Conservation (phyloP, 2,888 invertebrate genomes). For the Laothoe populi region DNA sequence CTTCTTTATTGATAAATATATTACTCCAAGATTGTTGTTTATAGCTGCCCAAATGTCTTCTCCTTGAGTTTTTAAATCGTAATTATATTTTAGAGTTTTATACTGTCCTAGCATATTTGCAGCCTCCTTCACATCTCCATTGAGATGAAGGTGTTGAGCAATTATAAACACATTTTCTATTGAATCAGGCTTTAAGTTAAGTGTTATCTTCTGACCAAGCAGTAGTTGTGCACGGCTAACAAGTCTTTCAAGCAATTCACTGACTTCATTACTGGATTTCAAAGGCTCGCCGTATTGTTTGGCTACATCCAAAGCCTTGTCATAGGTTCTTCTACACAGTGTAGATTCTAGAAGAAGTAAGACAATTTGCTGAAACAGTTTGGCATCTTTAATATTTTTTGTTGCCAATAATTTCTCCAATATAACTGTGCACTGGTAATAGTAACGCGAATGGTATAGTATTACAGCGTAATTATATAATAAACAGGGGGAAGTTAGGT, state of each 20-base stretch:
- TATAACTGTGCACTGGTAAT: constrained; percentile 85
- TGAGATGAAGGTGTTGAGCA: constrained; percentile 75
- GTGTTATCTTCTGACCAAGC: constrained; percentile 60
- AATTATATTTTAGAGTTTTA: constrained; percentile 66
- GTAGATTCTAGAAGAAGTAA: constrained; percentile 73
- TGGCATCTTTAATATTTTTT: constrained; percentile 69
- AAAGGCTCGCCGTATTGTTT: constrained; percentile 67
- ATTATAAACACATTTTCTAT: constrained; percentile 77
- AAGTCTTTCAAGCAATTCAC: constrained; percentile 69
- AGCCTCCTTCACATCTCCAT: constrained; percentile 74
- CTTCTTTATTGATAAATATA: constrained; percentile 92
- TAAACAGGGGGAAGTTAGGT: constrained; percentile 69
- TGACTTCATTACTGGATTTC: constrained; percentile 62
- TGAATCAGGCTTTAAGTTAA: constrained; percentile 66
- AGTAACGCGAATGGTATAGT: constrained; percentile 90
- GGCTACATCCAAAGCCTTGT: constrained; percentile 70
- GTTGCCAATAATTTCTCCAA: constrained; percentile 69
- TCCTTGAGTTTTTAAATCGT: constrained; percentile 72
- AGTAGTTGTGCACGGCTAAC: constrained; percentile 70
- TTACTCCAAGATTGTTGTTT: constrained; percentile 93
- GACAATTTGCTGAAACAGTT: constrained; percentile 66
- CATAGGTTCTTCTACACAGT: constrained; percentile 73
- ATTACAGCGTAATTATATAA: constrained; percentile 92
- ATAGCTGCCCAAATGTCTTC: constrained; percentile 83
- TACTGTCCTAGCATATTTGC: constrained; percentile 69